Evolutionary conservation across 2,888 invertebrate species (phyloP).

Genomic region (Xanthorhoe designata): DNA sequence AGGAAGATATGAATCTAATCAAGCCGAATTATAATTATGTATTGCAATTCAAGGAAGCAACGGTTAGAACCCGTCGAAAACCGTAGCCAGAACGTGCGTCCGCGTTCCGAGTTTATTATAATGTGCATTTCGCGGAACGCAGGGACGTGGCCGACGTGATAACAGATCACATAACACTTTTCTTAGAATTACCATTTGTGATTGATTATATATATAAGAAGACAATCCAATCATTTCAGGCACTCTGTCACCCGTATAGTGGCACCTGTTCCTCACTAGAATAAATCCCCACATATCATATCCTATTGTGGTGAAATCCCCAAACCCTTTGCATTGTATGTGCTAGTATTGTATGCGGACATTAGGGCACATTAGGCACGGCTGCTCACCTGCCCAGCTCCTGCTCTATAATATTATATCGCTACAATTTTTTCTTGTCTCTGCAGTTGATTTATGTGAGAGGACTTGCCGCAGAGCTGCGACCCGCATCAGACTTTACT

Average conservation of each 20-base stretch:
- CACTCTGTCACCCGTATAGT: background rate
- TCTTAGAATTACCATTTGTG: too few relatives aligned
- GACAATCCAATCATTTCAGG: too few relatives aligned
- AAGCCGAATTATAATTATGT: background rate
- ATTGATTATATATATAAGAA: too few relatives aligned
- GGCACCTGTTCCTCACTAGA: background rate
- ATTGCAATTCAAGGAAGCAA: background rate
- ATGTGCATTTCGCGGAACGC: background rate
- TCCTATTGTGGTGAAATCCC: slow-evolving; percentile 4
- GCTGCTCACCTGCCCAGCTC: background rate
- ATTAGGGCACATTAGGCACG: background rate
- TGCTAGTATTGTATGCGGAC: background rate
- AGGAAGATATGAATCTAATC: background rate
- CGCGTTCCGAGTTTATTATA: background rate
- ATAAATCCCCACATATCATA: slow-evolving; percentile 3
- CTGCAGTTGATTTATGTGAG: slow-evolving; percentile 3
- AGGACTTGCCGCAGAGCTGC: background rate
- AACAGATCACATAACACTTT: too few relatives aligned
- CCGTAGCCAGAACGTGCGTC: background rate
- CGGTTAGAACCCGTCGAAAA: background rate
- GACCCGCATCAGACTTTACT: background rate
- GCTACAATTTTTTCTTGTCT: background rate
- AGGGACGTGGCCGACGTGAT: background rate
- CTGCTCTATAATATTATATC: background rate
- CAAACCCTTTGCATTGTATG: slow-evolving; percentile 16